phyloP scores from a whole-genome alignment of 2,113 vertebrate genomes.

The Leptocoma aspasia region DNA sequence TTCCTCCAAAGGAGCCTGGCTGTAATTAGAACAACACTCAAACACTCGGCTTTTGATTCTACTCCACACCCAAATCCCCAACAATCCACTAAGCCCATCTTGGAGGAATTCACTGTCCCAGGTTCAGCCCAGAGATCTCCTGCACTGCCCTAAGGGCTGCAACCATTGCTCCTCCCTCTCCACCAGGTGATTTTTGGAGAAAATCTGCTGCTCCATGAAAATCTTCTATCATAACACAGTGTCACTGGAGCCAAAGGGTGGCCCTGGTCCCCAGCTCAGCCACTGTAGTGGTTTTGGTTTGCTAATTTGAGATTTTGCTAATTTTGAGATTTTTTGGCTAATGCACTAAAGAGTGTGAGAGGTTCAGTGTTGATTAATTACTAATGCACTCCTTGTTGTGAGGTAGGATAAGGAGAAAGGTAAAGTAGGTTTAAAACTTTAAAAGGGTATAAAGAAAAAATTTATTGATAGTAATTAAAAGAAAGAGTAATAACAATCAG shows the following conservation, averaged over 20 bases:
- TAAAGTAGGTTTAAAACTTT: background rate
- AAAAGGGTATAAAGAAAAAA: background rate
- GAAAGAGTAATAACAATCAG: background rate
- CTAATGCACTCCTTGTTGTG: background rate
- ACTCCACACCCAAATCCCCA: background rate
- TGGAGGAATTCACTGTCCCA: background rate
- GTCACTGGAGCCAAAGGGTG: fast-evolving
- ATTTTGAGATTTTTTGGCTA: too few relatives aligned
- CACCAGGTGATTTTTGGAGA: background rate
- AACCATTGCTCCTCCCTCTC: background rate
- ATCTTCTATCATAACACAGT: background rate
- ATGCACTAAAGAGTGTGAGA: too few relatives aligned
- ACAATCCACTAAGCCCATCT: background rate
- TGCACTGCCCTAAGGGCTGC: background rate
- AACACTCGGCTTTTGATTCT: background rate
- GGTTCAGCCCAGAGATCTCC: background rate
- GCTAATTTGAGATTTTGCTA: too few relatives aligned
- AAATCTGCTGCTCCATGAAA: fast-evolving
- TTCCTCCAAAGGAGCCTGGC: constrained; percentile 26
- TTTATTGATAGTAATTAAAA: background rate
- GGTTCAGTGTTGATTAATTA: too few relatives aligned
- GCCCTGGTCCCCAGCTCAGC: background rate
- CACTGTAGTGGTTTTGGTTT: too few relatives aligned
- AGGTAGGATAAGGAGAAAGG: background rate
- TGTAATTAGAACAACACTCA: constrained; percentile 14